phyloP scores from a whole-genome alignment of 1,140 invertebrate genomes.

The Nasonia giraulti region DNA sequence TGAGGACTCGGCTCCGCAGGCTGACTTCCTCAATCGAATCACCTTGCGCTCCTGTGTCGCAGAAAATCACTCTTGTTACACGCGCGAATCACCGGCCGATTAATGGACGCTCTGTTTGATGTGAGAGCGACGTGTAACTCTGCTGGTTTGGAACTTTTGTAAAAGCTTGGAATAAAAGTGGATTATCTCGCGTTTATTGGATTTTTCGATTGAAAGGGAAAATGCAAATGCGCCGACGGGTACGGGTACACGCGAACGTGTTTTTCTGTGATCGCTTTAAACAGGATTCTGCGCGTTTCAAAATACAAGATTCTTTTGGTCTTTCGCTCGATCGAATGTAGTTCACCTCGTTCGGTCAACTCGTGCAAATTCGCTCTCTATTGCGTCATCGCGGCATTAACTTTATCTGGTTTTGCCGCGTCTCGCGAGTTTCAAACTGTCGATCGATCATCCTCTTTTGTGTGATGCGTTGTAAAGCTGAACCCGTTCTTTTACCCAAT shows the following conservation, averaged over 20 bases:
- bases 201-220: neutral
- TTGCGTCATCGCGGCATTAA: neutral
- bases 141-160: too few relatives aligned
- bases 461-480: too few relatives aligned
- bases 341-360: neutral
- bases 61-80: slow-evolving; percentile 33
- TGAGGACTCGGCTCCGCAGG: neutral
- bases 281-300: neutral
- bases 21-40: slow-evolving; percentile 71
- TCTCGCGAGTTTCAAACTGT: neutral
- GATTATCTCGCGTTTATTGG: too few relatives aligned
- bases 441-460: neutral
- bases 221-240: too few relatives aligned
- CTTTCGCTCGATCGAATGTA: neutral
- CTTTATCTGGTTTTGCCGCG: neutral
- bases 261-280: neutral
- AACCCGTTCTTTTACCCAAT: too few relatives aligned
- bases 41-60: slow-evolving; percentile 68
- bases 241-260: neutral
- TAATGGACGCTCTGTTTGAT: neutral
- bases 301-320: neutral
- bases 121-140: neutral
- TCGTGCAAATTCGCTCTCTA: neutral
- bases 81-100: neutral
- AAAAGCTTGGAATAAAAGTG: too few relatives aligned